Base-by-base conservation (phyloP, 2,888 invertebrate species). In the Eurytoma californica region DNA sequence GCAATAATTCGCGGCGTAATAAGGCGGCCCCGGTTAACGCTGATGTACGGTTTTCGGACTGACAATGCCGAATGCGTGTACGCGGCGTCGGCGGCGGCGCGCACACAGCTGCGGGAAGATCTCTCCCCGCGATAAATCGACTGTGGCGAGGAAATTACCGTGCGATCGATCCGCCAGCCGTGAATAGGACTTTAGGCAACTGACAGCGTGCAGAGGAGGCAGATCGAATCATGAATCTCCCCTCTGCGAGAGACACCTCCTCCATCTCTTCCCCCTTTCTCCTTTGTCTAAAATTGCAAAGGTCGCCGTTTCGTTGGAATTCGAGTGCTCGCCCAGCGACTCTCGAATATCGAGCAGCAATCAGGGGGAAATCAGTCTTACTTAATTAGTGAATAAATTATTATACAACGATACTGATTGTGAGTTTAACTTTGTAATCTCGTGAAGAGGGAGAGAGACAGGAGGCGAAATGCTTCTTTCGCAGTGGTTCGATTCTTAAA, bases 141-240 rank as follows among this genome's bases (percentile, higher is more conserved):
- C 51, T 73, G 57, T 78, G 53, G 67, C 60, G 77, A 81, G 73
- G 80, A 83, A 84, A 83, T 84, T 83, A 84, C 82, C 79, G 76
- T 39, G 61, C 80, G 80, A 84, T 83, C 82, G 83, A 84, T 83
- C 80, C 60, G 73, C 20, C 24, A 73, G 57, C 72, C 68, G 78
- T 83, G 83, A 84, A 84, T 80, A 79, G 79, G 79, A 82, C 80
- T 83, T 82, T 75, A 78, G 80, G 66, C 57, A 63, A 53, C 53
- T 51, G 69, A 77, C 69, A 47, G 57, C 49, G 16, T 14, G 47
- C 68, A 9, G 30, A 13, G 68, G 16, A 14, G 24, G 49, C 47
- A 53, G 20, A 65, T 68, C 55, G 61, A 51, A 63, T 69, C 65
- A 65, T 76, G 67, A 68, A 76, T 68, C 49, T 77, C 70, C 24